Evolutionary conservation across 2,888 invertebrate species (phyloP).

Genomic region (Apodemia zela): DNA sequence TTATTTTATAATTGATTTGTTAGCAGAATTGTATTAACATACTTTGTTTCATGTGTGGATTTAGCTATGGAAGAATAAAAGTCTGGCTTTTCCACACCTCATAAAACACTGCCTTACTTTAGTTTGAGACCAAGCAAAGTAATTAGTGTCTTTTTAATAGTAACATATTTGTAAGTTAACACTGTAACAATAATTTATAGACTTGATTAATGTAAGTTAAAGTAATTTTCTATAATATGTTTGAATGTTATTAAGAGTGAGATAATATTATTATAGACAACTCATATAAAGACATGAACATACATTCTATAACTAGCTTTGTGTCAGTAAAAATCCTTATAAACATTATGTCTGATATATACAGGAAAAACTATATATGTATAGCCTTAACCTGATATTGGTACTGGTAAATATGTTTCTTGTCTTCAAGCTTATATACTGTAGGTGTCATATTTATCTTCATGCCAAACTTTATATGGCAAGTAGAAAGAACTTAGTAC

Average conservation of each 20-base stretch:
- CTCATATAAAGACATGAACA: slow-evolving; percentile 5
- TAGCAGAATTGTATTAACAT: neutral
- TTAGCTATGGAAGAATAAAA: neutral
- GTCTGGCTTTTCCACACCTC: neutral
- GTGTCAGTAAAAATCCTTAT: neutral
- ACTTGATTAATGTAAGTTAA: slow-evolving; percentile 37
- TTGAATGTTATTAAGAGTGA: slow-evolving; percentile 11
- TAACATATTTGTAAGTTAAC: slow-evolving; percentile 28
- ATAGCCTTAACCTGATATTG: neutral
- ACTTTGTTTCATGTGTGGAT: neutral
- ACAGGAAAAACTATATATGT: neutral
- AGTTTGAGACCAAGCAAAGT: slow-evolving; percentile 2
- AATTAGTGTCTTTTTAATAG: slow-evolving; percentile 12
- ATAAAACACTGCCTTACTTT: slow-evolving; percentile 9
- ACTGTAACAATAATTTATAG: slow-evolving; percentile 42
- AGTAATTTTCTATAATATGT: slow-evolving; percentile 29
- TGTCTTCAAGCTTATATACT: neutral
- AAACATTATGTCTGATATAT: neutral
- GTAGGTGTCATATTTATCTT: too few relatives aligned
- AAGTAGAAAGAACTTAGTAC: too few relatives aligned
- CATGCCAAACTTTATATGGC: too few relatives aligned
- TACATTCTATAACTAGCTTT: neutral
- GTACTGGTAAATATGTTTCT: neutral
- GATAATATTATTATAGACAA: slow-evolving; percentile 2
- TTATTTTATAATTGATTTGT: neutral